These are phyloP conservation scores for Rhagologus leucostigma DNA, from an alignment of 2,113 vertebrate species.

Conservation along the genomic window DNA sequence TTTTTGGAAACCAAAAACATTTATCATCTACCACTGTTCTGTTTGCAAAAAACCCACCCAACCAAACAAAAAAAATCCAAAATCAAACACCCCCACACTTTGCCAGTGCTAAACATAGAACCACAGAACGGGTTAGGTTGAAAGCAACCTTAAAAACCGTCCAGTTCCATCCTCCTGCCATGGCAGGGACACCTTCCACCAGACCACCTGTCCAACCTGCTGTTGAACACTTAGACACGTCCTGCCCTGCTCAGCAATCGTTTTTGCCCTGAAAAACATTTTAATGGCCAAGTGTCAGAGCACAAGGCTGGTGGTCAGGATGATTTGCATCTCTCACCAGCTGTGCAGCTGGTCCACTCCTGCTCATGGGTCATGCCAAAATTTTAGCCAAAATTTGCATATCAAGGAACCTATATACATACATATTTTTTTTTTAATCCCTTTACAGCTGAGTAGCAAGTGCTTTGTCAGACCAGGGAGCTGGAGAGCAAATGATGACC, in stretches of 20 bases:
- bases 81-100: rapidly evolving
- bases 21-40: neutral
- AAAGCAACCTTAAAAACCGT: neutral
- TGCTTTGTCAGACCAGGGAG: neutral
- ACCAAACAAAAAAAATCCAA: neutral
- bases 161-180: neutral
- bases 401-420: neutral
- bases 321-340: neutral
- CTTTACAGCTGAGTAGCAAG: neutral
- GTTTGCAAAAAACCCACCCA: neutral
- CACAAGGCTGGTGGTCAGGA: neutral
- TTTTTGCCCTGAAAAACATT: neutral
- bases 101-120: neutral
- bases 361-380: neutral
- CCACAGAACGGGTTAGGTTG: neutral
- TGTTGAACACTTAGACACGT: neutral
- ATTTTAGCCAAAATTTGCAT: neutral
- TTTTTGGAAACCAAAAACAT: neutral
- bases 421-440: neutral
- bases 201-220: neutral
- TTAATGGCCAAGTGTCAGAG: neutral
- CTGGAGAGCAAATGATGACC: neutral
- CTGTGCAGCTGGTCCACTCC: neutral
- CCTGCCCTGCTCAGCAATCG: neutral
- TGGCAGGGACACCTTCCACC: neutral